Evolutionary conservation across 2,888 invertebrate species (phyloP), one percentile per base, ranked within the genome.

Genomic region (Eudasyphora cyanicolor): DNA sequence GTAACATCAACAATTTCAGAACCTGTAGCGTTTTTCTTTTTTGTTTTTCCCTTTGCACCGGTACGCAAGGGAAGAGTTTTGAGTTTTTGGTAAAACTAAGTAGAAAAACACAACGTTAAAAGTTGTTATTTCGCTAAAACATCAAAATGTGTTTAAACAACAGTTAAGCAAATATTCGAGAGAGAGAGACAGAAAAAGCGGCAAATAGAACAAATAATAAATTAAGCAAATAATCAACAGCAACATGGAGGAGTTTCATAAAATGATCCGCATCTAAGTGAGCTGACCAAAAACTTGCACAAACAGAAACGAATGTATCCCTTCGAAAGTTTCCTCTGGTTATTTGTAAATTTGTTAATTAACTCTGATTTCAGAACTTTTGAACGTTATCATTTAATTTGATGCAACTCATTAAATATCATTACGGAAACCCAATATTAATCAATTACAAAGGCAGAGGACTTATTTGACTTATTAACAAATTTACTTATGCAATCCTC

Each of bases 91-190:
- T 12, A n/a, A 19, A 3, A n/a, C 6, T 57, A 35, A 12, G n/a
- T 12, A 10, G 14, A 38, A 73, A 73, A 17, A 57, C n/a, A 2
- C 12, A 54, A 38, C 32, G 17, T 21, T 10, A 17, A 21, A 32
- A 42, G 35, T 21, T 21, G n/a, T 57, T 73, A 21, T 35, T 73
- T 38, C 54, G 24, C 19, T 69, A 4, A 8, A 10, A 17, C 27
- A 45, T 49, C 49, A 69, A 69, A 69, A 49, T 69, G 29, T 49
- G 42, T 67, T 57, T 57, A 57, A 57, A 57, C 57, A 57, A 27
- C 57, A 57, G 57, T 57, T 57, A 57, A 57, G 27, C 57, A 57
- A 57, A 57, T 57, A 57, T 57, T 57, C 24, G 57, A 10, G 14
- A 24, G 8, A 27, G 27, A 24, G 14, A 27, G 24, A 27, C 45